Conservation (phyloP, 2,888 invertebrate species). For the Thalpophila matura region DNA sequence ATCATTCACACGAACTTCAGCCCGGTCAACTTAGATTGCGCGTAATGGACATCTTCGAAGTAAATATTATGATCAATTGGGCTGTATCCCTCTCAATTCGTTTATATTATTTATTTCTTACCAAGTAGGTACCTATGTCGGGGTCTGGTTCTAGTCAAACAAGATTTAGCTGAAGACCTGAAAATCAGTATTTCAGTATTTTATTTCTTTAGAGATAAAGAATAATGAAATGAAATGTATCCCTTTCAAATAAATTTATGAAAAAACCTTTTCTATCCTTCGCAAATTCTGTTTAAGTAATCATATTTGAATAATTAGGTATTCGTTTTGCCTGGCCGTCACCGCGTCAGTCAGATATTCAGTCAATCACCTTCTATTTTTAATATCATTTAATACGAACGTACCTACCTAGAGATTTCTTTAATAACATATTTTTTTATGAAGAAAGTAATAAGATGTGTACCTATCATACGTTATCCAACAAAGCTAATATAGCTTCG, state of each 20-base stretch:
- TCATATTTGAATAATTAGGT: conserved; percentile 31
- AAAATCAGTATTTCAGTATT: conserved; percentile 14
- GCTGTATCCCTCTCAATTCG: neutral
- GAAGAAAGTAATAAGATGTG: conserved; percentile 62
- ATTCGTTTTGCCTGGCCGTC: neutral
- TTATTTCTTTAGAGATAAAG: conserved; percentile 11
- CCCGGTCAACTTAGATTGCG: too few species aligned
- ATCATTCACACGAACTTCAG: too few species aligned
- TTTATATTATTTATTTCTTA: too few species aligned
- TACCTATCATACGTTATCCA: conserved; percentile 58
- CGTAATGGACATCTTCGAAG: too few species aligned
- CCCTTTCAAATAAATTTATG: conserved; percentile 30
- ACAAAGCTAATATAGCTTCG: conserved; percentile 71
- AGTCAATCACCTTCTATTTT: conserved; percentile 6
- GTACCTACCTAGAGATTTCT: too few species aligned
- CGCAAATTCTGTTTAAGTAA: conserved; percentile 16
- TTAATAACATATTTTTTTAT: too few species aligned
- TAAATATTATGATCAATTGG: too few species aligned
- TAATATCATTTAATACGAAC: neutral
- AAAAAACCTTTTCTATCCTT: conserved; percentile 16
- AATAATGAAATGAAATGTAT: conserved; percentile 10
- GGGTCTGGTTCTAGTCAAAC: neutral
- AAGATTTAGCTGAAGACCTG: neutral
- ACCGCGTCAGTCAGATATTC: neutral
- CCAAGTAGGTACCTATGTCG: neutral